Conservation (phyloP, 2,113 vertebrate genomes). For the Dromiciops gliroides region DNA sequence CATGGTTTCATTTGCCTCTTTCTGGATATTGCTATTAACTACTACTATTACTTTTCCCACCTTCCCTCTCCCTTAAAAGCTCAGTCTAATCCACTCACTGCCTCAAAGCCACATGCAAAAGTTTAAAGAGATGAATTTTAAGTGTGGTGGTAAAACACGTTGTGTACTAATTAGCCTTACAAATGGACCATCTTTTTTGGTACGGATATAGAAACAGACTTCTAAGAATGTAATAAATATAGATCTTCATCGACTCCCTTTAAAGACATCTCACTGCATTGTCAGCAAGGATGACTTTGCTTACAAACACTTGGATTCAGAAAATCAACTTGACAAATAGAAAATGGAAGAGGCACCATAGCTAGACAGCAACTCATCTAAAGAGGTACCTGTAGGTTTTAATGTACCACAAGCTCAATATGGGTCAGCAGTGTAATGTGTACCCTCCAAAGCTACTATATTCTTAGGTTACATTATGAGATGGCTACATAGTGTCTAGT, state of each 20-base stretch:
- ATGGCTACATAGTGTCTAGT: no score
- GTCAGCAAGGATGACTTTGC: not conserved
- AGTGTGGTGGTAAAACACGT: not conserved
- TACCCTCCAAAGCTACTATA: no score
- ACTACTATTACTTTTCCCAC: not conserved
- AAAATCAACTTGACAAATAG: no score
- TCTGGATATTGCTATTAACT: constrained; percentile 41
- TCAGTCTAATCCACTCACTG: not conserved
- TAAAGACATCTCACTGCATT: not conserved
- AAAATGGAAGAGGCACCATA: no score
- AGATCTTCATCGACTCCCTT: not conserved
- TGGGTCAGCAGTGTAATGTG: no score
- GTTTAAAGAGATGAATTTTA: not conserved
- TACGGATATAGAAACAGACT: constrained; percentile 1
- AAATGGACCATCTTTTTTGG: constrained; percentile 5
- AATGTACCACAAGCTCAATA: no score
- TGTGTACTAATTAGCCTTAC: not conserved
- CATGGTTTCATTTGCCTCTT: constrained; percentile 68
- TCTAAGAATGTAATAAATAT: not conserved
- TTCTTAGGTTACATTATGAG: no score
- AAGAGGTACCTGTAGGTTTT: no score
- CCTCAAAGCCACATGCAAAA: constrained; percentile 19
- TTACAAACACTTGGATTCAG: no score
- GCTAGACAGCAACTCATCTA: no score
- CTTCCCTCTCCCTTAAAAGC: not conserved